A percentile compares a stretch with the other conserved stretches of the same genome.
Conservation (phyloP, 2,113 vertebrate genomes). For the Oophaga pumilio region DNA sequence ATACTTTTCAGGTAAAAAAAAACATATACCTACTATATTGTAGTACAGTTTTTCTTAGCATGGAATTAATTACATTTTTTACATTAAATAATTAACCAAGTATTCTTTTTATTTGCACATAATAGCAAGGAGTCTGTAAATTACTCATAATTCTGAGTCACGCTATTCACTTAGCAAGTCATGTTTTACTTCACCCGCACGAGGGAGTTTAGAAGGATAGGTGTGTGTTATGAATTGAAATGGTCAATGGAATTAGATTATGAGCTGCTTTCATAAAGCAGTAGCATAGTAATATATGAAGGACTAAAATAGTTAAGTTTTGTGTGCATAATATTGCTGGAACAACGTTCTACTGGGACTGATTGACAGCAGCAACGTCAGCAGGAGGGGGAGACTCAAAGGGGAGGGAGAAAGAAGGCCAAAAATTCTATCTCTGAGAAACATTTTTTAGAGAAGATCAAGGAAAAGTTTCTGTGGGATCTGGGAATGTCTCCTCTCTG, state of each 20-base stretch:
- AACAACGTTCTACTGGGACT: conserved; percentile 58
- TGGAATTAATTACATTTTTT: not conserved
- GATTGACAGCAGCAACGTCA: conserved; percentile 72
- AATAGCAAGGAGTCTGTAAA: not conserved
- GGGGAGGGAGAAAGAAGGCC: conserved; percentile 65
- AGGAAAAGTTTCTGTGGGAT: conserved; percentile 68
- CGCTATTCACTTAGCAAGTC: not conserved
- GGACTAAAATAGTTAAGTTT: conserved; percentile 49
- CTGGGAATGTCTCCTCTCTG: conserved; percentile 61
- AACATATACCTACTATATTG: too few species aligned
- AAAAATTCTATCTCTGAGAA: conserved; percentile 68
- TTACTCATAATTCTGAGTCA: too few species aligned
- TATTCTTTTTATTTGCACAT: not conserved
- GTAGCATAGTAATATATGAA: conserved; percentile 25
- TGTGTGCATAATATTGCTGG: conserved; percentile 45
- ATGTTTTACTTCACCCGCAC: not conserved
- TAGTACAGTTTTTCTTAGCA: not conserved
- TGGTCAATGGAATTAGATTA: not conserved
- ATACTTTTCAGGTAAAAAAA: not conserved
- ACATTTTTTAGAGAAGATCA: conserved; percentile 69
- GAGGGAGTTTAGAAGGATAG: conserved; percentile 18
- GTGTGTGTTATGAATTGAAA: conserved; percentile 25
- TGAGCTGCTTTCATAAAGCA: conserved; percentile 19
- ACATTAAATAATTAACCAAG: not conserved
- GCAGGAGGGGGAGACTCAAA: conserved; percentile 66